Base-by-base conservation (phyloP, 2,888 invertebrate genomes). In the Monochamus alternatus region DNA sequence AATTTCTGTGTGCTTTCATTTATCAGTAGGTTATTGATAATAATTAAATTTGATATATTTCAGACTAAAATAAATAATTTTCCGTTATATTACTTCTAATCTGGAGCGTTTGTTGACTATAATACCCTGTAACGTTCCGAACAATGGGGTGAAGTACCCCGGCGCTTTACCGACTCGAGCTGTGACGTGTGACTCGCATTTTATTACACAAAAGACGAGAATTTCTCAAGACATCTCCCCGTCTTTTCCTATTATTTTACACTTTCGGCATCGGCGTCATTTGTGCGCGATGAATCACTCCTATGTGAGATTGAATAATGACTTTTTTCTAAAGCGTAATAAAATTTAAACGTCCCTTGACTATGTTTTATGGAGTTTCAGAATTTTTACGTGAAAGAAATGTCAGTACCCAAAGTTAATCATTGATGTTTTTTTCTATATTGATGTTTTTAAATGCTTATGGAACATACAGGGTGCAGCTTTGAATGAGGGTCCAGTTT, bases 201-300 rank as follows among this genome's bases (percentile, higher is more conserved):
- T 64, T 64, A 64, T 64, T 47, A 47, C 30, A 64, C 44, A 64
- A 64, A 64, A 14, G 64, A 47, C 64, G 38, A 22, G 44, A 64
- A 64, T 47, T 47, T 47, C 64, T 64, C 9, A 47, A 64, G 47
- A 64, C 5, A 47, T 44, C 60, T 60, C 60, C 44, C 64, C 14
- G 3, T 22, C 44, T 44, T 44, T 55, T 44, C 5, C 43, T 63
- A 64, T 64, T 47, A 64, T 64, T 64, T 64, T 64, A 64, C 5
- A 47, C 5, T 14, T 12, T 30, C 64, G 4, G 30, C 47, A 14
- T 51, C 14, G 43, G 43, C 43, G 43, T 43, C 62, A 43, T 63
- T 43, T 63, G 60, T 38, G n/a, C 63, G 43, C 30, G 22, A 44
- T 44, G 44, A 63, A 63, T 44, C 44, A 63, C 63, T 44, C 9